Evolutionary conservation across 2,888 invertebrate species (phyloP).

Genomic region (Chaetogeoica ovagalla): DNA sequence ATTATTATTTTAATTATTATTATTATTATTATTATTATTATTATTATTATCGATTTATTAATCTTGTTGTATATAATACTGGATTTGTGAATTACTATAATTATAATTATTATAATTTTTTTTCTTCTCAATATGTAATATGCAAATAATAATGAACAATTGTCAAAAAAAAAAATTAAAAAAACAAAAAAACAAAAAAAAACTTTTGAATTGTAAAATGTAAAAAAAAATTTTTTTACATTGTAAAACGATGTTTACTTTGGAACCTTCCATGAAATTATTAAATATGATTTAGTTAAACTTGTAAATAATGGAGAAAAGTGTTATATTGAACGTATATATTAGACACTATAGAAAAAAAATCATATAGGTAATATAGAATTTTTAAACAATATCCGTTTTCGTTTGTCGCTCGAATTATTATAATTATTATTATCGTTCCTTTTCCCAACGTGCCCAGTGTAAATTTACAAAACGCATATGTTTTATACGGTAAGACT

Average conservation of each 20-base stretch:
- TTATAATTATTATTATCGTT: background rate
- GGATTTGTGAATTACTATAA: background rate
- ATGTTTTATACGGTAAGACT: no score
- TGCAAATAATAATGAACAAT: constrained; percentile 36
- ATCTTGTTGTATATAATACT: constrained; percentile 16
- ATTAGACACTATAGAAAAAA: constrained; percentile 43
- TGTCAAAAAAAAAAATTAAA: background rate
- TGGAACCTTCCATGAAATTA: constrained; percentile 48
- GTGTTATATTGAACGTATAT: constrained; percentile 44
- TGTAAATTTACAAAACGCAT: no score
- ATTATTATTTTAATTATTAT: constrained; percentile 29
- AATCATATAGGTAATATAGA: constrained; percentile 52
- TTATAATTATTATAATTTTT: constrained; percentile 34
- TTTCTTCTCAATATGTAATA: constrained; percentile 13
- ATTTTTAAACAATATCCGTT: constrained; percentile 41
- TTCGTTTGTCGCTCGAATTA: background rate
- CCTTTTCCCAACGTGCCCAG: no score
- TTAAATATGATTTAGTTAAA: constrained; percentile 36
- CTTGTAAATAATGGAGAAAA: constrained; percentile 50
- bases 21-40: constrained; percentile 45
- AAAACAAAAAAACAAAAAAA: constrained; percentile 20
- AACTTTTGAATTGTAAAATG: background rate
- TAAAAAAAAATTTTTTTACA: constrained; percentile 27
- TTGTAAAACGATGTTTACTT: constrained; percentile 45
- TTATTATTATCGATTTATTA: constrained; percentile 46